Percentiles rank a stretch among this genome's conserved stretches.
Evolutionary conservation across 2,797 vertebrate genomes (phyloP).

Genomic region (Periophthalmus magnuspinnatus): DNA sequence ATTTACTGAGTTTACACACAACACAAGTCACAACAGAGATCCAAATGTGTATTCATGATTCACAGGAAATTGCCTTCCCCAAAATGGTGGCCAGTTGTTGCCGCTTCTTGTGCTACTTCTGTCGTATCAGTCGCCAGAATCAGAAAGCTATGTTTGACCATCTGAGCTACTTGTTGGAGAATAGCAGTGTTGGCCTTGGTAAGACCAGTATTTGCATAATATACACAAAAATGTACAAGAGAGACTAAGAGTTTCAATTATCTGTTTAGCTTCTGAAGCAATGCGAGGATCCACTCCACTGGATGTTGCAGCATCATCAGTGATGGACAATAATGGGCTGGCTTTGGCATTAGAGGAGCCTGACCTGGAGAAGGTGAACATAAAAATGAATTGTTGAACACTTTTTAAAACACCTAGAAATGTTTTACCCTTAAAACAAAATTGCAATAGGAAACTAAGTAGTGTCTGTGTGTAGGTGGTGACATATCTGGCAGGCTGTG

Average conservation of each 20-base stretch:
- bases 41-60: background rate
- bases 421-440: background rate
- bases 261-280: conserved; percentile 12
- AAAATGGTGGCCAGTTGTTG: conserved; percentile 99
- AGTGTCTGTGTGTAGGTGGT: conserved; percentile 83
- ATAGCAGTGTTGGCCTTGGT: conserved; percentile 97
- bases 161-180: conserved; percentile 95
- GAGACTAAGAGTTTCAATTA: background rate
- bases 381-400: background rate
- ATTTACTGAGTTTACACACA: background rate
- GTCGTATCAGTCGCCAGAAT: conserved; percentile 97
- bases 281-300: conserved; percentile 13
- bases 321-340: conserved; percentile 11
- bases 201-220: conserved; percentile 7
- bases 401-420: background rate
- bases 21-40: background rate
- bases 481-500: conserved; percentile 94
- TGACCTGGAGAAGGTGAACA: conserved; percentile 9
- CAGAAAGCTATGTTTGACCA: conserved; percentile 99
- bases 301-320: conserved; percentile 14
- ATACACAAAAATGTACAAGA: background rate
- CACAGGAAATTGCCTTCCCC: conserved; percentile 90
- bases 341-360: conserved; percentile 9
- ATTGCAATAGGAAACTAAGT: background rate
- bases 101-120: conserved; percentile 98